Conservation (phyloP, 2,888 invertebrate species). For the Plagodis pulveraria region DNA sequence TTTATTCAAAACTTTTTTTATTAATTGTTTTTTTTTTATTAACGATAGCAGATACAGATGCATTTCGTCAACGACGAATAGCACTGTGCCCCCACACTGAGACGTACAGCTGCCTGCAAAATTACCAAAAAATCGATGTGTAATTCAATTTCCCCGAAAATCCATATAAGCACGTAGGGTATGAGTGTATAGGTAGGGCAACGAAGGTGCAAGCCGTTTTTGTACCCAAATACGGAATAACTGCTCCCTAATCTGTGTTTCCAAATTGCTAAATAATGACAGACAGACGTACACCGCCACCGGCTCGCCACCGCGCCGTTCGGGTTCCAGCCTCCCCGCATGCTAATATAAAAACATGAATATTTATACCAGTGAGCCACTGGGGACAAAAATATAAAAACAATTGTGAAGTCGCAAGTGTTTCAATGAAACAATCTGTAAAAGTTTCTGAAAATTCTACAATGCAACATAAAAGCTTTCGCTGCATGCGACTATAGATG, state of each 20-base stretch:
- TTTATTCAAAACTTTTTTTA: no score
- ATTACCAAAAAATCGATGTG: background rate
- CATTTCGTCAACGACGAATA: no score
- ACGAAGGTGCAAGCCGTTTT: conserved; percentile 71
- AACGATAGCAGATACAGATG: no score
- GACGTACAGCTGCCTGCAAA: no score
- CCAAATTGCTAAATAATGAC: conserved; percentile 81
- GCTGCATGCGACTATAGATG: no score
- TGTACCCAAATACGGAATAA: conserved; percentile 45
- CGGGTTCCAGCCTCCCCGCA: conserved; percentile 62
- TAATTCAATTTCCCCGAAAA: conserved; percentile 14
- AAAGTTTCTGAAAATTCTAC: background rate
- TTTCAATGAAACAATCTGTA: conserved; percentile 24
- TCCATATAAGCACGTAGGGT: conserved; percentile 7
- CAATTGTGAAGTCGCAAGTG: conserved; percentile 41
- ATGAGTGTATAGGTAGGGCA: conserved; percentile 35
- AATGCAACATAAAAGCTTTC: no score
- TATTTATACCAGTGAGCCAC: conserved; percentile 78
- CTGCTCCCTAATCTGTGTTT: background rate
- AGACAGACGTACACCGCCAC: conserved; percentile 63
- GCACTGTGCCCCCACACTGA: no score
- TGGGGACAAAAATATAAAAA: conserved; percentile 56
- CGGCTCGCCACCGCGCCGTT: conserved; percentile 38
- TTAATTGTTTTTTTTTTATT: no score
- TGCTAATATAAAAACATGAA: conserved; percentile 77